Percentiles rank a stretch among this genome's conserved stretches.
Evolutionary conservation across 2,113 vertebrate species (phyloP).

Genomic region (Dendropsophus ebraccatus): DNA sequence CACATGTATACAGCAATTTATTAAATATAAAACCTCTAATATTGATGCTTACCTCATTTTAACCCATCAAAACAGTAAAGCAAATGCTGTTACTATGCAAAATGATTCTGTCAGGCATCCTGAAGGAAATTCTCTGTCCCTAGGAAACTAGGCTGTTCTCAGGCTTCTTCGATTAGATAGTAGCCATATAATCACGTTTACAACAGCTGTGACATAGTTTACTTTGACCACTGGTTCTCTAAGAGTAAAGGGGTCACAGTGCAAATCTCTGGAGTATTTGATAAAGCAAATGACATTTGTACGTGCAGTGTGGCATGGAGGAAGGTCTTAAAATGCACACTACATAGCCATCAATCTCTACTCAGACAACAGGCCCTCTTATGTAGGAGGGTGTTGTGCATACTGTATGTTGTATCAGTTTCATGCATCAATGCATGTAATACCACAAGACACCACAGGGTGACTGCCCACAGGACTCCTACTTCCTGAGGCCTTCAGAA

Average conservation of each 20-base stretch:
- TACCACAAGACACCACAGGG: neutral
- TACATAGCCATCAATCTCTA: constrained; percentile 31
- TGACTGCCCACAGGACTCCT: neutral
- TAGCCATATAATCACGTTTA: constrained; percentile 43
- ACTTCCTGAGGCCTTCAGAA: too few species aligned
- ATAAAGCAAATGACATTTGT: constrained; percentile 32
- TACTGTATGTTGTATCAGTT: neutral
- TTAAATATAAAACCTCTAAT: too few species aligned
- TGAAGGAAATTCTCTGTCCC: neutral
- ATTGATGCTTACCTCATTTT: too few species aligned
- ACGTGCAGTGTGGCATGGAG: constrained; percentile 45
- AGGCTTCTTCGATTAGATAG: constrained; percentile 30
- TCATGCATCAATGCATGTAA: neutral
- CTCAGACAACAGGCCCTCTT: constrained; percentile 11
- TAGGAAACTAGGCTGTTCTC: constrained; percentile 15
- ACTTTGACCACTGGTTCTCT: constrained; percentile 42
- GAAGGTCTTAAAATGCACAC: neutral
- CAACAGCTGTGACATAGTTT: constrained; percentile 50
- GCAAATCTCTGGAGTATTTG: constrained; percentile 4
- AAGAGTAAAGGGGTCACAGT: constrained; percentile 35
- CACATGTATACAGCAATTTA: neutral
- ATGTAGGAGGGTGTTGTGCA: neutral
- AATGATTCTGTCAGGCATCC: neutral
- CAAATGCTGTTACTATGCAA: neutral
- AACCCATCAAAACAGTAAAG: neutral